Percentiles rank a stretch among this genome's conserved stretches.
Evolutionary conservation across 2,113 vertebrate genomes (phyloP).

Genomic region (Cavia aperea): DNA sequence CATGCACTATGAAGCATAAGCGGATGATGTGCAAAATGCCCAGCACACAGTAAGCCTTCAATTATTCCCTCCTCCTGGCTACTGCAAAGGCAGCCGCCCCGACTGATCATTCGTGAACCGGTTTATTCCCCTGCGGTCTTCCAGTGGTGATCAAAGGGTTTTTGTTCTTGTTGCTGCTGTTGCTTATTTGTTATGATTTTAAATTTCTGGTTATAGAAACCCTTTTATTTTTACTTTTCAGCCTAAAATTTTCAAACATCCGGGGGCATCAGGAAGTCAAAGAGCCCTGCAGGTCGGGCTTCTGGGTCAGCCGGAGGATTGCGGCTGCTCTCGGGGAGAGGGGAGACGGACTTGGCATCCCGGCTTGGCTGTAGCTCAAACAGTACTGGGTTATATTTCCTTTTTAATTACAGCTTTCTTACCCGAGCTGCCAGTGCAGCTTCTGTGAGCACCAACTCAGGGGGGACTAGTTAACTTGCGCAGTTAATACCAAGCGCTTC

Average conservation of each 20-base stretch:
- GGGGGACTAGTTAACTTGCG: slow-evolving; percentile 41
- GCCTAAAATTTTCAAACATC: neutral
- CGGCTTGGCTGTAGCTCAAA: neutral
- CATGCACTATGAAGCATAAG: rapidly evolving
- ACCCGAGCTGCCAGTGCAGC: neutral
- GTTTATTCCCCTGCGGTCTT: neutral
- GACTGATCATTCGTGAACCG: neutral
- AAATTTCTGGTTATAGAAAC: slow-evolving; percentile 1
- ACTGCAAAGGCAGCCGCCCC: neutral
- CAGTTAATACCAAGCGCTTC: slow-evolving; percentile 5
- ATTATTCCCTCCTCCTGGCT: rapidly evolving
- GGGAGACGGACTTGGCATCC: neutral
- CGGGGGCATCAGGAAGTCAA: neutral
- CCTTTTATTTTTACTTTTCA: neutral
- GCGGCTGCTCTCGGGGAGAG: rapidly evolving
- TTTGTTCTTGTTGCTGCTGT: neutral
- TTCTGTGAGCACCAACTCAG: slow-evolving; percentile 9
- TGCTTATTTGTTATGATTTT: neutral
- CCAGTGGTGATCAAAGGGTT: neutral
- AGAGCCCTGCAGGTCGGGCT: rapidly evolving
- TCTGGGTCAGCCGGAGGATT: neutral
- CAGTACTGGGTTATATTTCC: slow-evolving; percentile 24
- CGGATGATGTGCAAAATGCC: neutral
- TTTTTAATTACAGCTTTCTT: slow-evolving; percentile 59
- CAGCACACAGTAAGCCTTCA: neutral